Conservation (phyloP, 2,888 invertebrate species). For the Neelides folsomi region DNA sequence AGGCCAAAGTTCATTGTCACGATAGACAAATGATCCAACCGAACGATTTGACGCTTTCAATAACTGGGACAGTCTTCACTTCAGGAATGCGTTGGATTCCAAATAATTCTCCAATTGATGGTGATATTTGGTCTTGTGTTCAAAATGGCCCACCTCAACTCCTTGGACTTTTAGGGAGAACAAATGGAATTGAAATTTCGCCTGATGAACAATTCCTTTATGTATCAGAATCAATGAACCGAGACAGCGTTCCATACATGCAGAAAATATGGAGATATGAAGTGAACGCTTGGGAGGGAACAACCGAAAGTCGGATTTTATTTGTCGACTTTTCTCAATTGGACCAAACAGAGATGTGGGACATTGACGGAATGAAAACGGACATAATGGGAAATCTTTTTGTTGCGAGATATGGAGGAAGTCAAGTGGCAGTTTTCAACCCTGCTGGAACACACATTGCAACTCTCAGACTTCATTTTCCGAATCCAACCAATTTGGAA, state of each 20-base stretch:
- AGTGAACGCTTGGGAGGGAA: conserved; percentile 12
- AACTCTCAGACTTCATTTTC: conserved; percentile 17
- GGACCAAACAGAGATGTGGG: conserved; percentile 8
- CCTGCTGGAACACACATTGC: conserved; percentile 13
- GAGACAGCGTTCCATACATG: conserved; percentile 13
- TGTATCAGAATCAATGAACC: conserved; percentile 22
- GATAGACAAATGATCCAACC: conserved; percentile 18
- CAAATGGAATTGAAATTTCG: conserved; percentile 26
- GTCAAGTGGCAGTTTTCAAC: conserved; percentile 15
- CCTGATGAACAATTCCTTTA: conserved; percentile 20
- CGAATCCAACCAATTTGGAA: conserved; percentile 26
- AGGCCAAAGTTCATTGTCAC: conserved; percentile 2
- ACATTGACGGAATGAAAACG: conserved; percentile 26
- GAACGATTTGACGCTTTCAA: conserved; percentile 20
- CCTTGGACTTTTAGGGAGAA: conserved; percentile 24
- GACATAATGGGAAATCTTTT: conserved; percentile 17
- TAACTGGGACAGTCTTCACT: conserved; percentile 19
- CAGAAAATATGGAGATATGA: conserved; percentile 25
- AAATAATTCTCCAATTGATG: conserved; percentile 17
- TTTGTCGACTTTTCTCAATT: conserved; percentile 20
- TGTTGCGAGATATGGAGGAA: conserved; percentile 22
- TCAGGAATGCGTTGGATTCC: conserved; percentile 26
- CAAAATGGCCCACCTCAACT: conserved; percentile 9
- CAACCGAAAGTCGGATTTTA: conserved; percentile 13
- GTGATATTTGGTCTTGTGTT: conserved; percentile 25